These are phyloP conservation scores for Lucinisca nassula DNA, from an alignment of 2,888 invertebrate species.

Conservation along the genomic window DNA sequence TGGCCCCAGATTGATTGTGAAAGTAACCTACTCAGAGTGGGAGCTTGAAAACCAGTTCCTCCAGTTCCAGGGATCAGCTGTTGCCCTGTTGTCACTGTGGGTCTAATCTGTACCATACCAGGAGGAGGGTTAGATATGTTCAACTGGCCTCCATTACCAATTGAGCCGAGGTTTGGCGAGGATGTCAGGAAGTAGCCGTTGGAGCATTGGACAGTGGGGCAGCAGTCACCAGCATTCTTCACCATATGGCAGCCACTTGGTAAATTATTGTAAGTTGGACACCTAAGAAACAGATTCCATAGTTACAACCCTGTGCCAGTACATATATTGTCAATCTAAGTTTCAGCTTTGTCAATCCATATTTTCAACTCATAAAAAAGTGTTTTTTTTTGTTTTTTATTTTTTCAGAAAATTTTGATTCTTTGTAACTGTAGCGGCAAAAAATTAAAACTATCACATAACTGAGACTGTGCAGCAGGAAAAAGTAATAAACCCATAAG, in stretches of 20 bases:
- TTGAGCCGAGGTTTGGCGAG: constrained; percentile 71
- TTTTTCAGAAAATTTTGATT: too few species aligned
- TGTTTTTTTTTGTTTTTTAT: too few species aligned
- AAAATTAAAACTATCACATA: too few species aligned
- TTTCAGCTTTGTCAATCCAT: too few species aligned
- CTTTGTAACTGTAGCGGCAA: too few species aligned
- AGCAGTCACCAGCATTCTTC: constrained; percentile 72
- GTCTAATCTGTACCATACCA: constrained; percentile 67
- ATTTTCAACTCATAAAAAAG: too few species aligned
- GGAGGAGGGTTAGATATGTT: constrained; percentile 68
- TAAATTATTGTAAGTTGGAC: constrained; percentile 80
- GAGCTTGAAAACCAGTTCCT: constrained; percentile 72
- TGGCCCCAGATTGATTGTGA: too few species aligned
- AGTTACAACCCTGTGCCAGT: too few species aligned
- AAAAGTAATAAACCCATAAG: too few species aligned
- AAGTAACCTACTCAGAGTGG: constrained; percentile 76
- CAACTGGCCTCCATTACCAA: constrained; percentile 78
- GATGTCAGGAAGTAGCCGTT: constrained; percentile 78
- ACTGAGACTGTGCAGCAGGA: too few species aligned
- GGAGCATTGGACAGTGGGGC: constrained; percentile 72
- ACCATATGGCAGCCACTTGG: constrained; percentile 72
- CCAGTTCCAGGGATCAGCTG: constrained; percentile 72
- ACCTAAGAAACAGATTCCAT: constrained; percentile 71
- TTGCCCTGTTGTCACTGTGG: constrained; percentile 72
- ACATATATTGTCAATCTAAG: too few species aligned